A percentile compares a stretch with the other conserved stretches of the same genome.
phyloP scores from a whole-genome alignment of 2,888 invertebrate species.

The Eledona agricola region DNA sequence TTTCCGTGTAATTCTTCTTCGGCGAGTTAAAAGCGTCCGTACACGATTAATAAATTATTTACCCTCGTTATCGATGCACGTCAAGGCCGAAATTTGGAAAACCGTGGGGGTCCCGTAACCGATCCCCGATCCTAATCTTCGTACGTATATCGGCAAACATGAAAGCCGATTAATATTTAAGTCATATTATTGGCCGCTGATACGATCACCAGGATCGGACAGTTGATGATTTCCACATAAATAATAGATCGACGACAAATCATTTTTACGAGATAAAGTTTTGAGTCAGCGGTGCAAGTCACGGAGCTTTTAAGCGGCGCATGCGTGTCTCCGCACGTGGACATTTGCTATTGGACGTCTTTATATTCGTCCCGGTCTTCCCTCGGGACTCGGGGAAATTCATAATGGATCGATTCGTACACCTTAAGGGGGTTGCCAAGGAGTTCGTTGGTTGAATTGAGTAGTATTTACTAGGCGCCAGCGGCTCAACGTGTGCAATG shows the following conservation, averaged over 20 bases:
- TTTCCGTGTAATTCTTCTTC: slow-evolving; percentile 14
- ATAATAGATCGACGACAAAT: slow-evolving; percentile 35
- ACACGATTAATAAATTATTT: no score
- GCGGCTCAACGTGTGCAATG: slow-evolving; percentile 25
- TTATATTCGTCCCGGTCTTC: no score
- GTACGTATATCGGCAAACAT: slow-evolving; percentile 41
- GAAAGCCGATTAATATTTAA: slow-evolving; percentile 48
- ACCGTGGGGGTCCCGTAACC: slow-evolving; percentile 5
- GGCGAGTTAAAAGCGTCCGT: no score
- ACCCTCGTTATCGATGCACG: no score
- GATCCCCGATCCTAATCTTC: slow-evolving; percentile 37
- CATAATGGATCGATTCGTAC: slow-evolving; percentile 3
- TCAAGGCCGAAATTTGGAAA: no score
- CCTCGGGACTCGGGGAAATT: slow-evolving; percentile 2
- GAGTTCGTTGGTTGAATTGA: slow-evolving; percentile 17
- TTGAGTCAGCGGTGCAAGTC: no score
- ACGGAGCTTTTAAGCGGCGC: no score
- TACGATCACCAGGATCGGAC: slow-evolving; percentile 24
- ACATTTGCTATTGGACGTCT: no score
- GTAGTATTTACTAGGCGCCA: slow-evolving; percentile 17
- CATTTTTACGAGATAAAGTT: slow-evolving; percentile 29
- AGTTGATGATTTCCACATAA: slow-evolving; percentile 32
- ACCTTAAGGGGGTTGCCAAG: slow-evolving; percentile 28
- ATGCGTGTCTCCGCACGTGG: no score
- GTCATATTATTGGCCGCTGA: slow-evolving; percentile 44